Base-by-base conservation (phyloP, 2,113 vertebrate species). In the Myocastor coypus region DNA sequence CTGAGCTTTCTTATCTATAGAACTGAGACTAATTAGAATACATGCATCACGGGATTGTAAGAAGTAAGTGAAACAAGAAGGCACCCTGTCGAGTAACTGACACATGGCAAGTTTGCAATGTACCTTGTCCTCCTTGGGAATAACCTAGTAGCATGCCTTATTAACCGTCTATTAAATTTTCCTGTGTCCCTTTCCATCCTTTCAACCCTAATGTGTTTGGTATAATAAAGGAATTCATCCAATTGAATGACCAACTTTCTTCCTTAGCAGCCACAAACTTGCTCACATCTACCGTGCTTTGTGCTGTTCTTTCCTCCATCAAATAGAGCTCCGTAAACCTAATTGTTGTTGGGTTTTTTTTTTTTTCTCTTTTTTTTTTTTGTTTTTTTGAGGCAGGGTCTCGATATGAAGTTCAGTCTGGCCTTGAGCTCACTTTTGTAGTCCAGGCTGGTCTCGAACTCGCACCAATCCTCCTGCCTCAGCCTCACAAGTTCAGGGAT, bases 31-130 rank as follows among this genome's bases (percentile, higher is more conserved):
- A 34, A 26, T 90, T 80, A 84, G 90, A 83, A 78, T 42, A 57
- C 10, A 46, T 63, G 77, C 4, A n/a, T 83, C 24, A 34, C 19
- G 50, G 59, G n/a, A 50, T 69, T 85, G 1, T 82, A 94, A 82
- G 37, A 92, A 87, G 82, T 63, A 91, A 85, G 61, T 91, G 69
- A 89, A 82, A 85, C 75, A 77, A 61, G 24, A 69, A 84, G 88
- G 2, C 19, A 57, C n/a, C 40, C 7, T 32, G 42, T 32, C 17
- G 7, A 78, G 75, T 50, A 30, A 30, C 24, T 66, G 34, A n/a
- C 34, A 91, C 32, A 32, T 46, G 28, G 14, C 37, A 85, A 91
- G 10, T 4, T 71, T 57, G 87, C 34, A 83, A 52, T 88, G 73
- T 77, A 75, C 10, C 5, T 42, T 50, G 40, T 34, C 57, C 75